Evolutionary conservation across 2,888 invertebrate genomes (phyloP).

Genomic region (Poecilobothrus nobilitatus): DNA sequence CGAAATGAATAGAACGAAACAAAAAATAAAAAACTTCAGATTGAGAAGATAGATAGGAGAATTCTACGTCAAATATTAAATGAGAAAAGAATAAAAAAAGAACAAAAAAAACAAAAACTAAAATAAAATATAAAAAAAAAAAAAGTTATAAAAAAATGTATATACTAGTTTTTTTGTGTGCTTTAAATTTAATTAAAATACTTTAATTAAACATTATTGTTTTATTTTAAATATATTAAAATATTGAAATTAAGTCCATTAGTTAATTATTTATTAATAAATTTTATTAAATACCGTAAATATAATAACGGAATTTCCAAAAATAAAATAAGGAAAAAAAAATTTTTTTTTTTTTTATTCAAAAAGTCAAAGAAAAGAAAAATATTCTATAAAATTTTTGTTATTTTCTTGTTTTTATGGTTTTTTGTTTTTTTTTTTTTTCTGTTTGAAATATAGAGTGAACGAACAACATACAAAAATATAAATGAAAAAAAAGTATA

Average conservation of each 20-base stretch:
- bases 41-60: conserved; percentile 2
- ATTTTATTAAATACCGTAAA: neutral
- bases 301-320: neutral
- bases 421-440: too few relatives aligned
- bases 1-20: too few relatives aligned
- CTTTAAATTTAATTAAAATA: conserved; percentile 3
- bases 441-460: neutral
- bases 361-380: neutral
- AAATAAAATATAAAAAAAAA: neutral
- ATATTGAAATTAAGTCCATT: neutral
- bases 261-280: neutral
- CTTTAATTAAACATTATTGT: conserved; percentile 6
- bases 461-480: neutral
- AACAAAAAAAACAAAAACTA: too few relatives aligned
- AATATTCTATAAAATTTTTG: too few relatives aligned
- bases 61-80: neutral
- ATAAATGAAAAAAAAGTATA: too few relatives aligned
- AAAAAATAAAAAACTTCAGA: neutral
- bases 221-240: neutral
- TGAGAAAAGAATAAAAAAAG: too few relatives aligned
- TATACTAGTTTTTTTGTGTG: conserved; percentile 4
- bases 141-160: conserved; percentile 4
- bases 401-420: too few relatives aligned
- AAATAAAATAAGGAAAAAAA: neutral
- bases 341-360: neutral